Base-by-base conservation (phyloP, 2,797 vertebrate species). In the Hephaestus fuliginosus region DNA sequence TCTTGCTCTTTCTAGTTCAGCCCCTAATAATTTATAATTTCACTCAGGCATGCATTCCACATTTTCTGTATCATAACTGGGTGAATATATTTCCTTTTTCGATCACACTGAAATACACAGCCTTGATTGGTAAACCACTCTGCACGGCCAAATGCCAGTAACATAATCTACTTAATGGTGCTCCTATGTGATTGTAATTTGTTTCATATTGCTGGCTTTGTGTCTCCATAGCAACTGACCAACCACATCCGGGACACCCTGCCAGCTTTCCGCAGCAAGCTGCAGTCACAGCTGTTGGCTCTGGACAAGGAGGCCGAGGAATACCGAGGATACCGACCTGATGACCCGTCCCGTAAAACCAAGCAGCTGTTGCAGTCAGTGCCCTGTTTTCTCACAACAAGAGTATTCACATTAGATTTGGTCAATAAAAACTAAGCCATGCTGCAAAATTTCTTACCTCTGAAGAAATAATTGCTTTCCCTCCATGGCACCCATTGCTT, bases 241-340 rank as follows among this genome's bases (percentile, higher is more conserved):
- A 98, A 98, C 94, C 97, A 98, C 89, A 99, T 98, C 92, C 96
- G 97, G 81, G 97, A 99, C 85, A 99, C 97, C 0, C 91, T 98
- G 87, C 97, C 97, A 76, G 96, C 95, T 62, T 97, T 98, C 91
- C 96, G 97, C 91, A 98, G 96, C 91, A 98, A 98, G 89, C 96
- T 99, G 15, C 97, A 99, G 94, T 95, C 96, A 70, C 97, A 99
- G 89, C 92, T 98, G 91, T 95, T 98, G 82, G 95, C 97, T 75
- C 95, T 99, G 91, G 98, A 99, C 90, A 97, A 98, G 70, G 98
- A 99, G 92, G 97, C 97, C 0, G 98, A 99, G 78, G 96, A 96
- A 86, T 98, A 97, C 93, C 97, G 97, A 72, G 97, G 97, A 95
- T 97, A 97, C 95, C 97, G 96, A 74, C 97, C 97, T 0, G 97